Evolutionary conservation across 1,140 invertebrate species (phyloP).

Genomic region (Gryllus bimaculatus): DNA sequence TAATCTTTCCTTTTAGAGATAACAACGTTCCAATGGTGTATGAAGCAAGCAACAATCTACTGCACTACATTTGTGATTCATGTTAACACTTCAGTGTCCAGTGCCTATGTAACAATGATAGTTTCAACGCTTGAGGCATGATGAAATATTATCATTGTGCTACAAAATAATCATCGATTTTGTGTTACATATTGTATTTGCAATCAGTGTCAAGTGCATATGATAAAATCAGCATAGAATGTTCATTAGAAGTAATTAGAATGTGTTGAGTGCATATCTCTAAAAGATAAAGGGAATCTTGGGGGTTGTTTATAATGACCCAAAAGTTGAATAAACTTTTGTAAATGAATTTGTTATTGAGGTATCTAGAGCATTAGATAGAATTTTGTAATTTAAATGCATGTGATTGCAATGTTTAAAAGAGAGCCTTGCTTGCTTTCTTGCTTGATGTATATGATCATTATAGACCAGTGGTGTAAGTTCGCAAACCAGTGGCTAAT

Average conservation of each 20-base stretch:
- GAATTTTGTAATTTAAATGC: conserved; percentile 14
- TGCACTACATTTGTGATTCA: conserved; percentile 10
- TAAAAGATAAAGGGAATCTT: background rate
- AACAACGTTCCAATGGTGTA: background rate
- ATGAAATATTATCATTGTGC: conserved; percentile 11
- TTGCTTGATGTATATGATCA: conserved; percentile 1
- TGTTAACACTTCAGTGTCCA: conserved; percentile 14
- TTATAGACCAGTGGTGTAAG: background rate
- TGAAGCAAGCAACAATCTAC: conserved; percentile 8
- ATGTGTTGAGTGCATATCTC: background rate
- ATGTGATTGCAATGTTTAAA: conserved; percentile 13
- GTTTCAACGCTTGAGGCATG: background rate
- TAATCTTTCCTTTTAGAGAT: background rate
- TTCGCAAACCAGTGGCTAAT: background rate
- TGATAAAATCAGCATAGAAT: conserved; percentile 2
- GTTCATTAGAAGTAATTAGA: conserved; percentile 1
- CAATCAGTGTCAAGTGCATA: conserved; percentile 13
- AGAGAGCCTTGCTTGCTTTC: conserved; percentile 11
- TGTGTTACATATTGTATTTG: conserved; percentile 9
- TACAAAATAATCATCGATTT: conserved; percentile 13
- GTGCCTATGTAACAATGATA: conserved; percentile 16
- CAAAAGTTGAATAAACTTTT: conserved; percentile 11
- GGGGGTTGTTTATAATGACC: background rate
- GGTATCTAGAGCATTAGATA: conserved; percentile 8
- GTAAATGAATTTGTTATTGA: conserved; percentile 11